Conservation (phyloP, 2,797 vertebrate species). For the Apogon hyalosoma region DNA sequence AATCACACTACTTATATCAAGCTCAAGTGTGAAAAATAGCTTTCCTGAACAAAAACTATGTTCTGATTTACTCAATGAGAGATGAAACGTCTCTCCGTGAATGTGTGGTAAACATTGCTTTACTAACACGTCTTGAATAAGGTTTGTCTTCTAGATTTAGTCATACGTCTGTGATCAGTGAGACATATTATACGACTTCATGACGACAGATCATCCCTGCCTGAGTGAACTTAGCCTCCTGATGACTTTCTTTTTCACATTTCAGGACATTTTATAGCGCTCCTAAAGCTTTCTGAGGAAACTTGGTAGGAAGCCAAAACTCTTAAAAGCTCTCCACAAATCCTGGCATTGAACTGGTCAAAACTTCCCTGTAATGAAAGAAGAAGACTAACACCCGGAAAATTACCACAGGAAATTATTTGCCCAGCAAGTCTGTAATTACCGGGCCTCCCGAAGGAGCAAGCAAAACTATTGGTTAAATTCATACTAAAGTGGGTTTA, state of each 20-base stretch:
- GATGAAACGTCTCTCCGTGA: background rate
- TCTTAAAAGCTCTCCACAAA: conserved; percentile 25
- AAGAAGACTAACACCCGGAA: conserved; percentile 20
- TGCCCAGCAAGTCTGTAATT: conserved; percentile 9
- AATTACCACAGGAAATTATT: conserved; percentile 33
- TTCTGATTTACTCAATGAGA: too few species aligned
- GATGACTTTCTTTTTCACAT: conserved; percentile 9
- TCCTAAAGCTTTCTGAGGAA: conserved; percentile 6
- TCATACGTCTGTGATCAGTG: background rate
- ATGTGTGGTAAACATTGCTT: background rate
- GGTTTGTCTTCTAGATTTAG: background rate
- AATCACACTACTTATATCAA: too few species aligned
- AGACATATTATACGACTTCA: background rate
- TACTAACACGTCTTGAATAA: background rate
- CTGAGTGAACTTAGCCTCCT: conserved; percentile 1
- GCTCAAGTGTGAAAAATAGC: too few species aligned
- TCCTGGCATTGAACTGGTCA: conserved; percentile 28
- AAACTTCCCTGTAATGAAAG: conserved; percentile 34
- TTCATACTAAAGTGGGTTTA: too few species aligned
- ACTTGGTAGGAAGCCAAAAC: conserved; percentile 10
- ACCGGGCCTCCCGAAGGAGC: background rate
- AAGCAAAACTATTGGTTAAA: too few species aligned
- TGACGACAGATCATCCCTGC: background rate
- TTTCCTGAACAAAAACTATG: too few species aligned
- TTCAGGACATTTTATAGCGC: background rate